Base-by-base conservation (phyloP, 2,888 invertebrate genomes). In the Oeneis ivallda region DNA sequence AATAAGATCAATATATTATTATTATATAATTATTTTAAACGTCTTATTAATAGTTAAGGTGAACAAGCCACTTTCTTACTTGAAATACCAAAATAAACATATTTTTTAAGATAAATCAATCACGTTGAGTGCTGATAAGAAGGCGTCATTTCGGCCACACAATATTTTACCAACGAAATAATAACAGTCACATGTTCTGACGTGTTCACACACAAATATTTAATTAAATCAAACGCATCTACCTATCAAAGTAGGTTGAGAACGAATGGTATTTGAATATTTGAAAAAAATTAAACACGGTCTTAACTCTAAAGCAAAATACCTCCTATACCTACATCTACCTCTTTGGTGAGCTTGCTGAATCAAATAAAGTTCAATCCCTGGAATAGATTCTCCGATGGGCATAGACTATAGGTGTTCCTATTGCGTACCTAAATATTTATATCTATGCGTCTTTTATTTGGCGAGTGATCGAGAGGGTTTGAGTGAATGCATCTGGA, bases 61-160 rank as follows among this genome's bases (percentile, higher is more conserved):
- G 19, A 19, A 26, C 32, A 43, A 45, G 3, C 3, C 54, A 15
- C 4, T 19, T 8, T 39, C 10, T 45, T 45, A 15, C 17, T 15
- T 6, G 43, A 65, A 65, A 72, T 66, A 62, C 57, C 56, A 64
- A 65, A 62, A 68, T 50, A 68, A 64, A 68, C 57, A 64, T 63
- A 52, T 34, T 45, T 64, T 67, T 77, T 78, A 69, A 86, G 86
- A 88, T 88, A 89, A 86, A 89, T 89, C 89, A 89, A 89, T 89
- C 89, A 89, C 79, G 73, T 75, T 73, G 75, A 78, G 79, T 79
- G 76, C 70, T 77, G 87, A 89, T 87, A 87, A 85, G 76, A 69
- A 59, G 66, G 69, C 74, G 72, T 79, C 76, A 77, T 50, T 79
- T 78, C 81, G 74, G 74, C 73, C 77, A 79, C 80, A 79, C 78